These are phyloP conservation scores for Arremon brunneinucha DNA, from an alignment of 2,797 vertebrate species.

Conservation along the genomic window DNA sequence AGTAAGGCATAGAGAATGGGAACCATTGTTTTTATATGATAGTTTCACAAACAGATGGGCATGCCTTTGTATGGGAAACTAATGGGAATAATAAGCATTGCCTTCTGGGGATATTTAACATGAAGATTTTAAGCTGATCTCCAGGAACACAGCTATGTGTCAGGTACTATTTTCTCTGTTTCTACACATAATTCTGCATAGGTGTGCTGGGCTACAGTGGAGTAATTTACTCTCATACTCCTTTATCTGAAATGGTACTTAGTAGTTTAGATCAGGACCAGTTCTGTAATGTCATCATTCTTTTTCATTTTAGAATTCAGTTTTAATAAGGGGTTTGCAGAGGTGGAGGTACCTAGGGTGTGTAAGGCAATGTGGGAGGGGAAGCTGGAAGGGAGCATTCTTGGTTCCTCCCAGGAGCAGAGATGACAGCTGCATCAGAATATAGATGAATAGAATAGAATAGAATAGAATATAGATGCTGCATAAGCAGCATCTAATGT, in stretches of 20 bases:
- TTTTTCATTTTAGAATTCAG: background rate
- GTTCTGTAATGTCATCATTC: background rate
- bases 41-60: background rate
- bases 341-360: background rate
- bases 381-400: background rate
- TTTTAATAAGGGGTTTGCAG: background rate
- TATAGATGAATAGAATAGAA: too few species aligned
- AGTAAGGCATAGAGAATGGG: background rate
- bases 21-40: background rate
- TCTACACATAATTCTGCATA: background rate
- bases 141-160: background rate
- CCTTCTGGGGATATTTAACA: conserved; percentile 8
- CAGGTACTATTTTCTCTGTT: background rate
- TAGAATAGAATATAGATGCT: too few species aligned
- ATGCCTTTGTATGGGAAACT: background rate
- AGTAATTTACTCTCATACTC: background rate
- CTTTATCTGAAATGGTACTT: background rate
- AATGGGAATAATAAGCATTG: background rate
- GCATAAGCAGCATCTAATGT: background rate
- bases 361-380: background rate
- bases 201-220: background rate
- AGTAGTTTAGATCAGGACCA: background rate
- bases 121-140: background rate
- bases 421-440: background rate
- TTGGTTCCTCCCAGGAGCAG: background rate